phyloP scores from a whole-genome alignment of 2,113 vertebrate genomes.

The Xenus cinereus region DNA sequence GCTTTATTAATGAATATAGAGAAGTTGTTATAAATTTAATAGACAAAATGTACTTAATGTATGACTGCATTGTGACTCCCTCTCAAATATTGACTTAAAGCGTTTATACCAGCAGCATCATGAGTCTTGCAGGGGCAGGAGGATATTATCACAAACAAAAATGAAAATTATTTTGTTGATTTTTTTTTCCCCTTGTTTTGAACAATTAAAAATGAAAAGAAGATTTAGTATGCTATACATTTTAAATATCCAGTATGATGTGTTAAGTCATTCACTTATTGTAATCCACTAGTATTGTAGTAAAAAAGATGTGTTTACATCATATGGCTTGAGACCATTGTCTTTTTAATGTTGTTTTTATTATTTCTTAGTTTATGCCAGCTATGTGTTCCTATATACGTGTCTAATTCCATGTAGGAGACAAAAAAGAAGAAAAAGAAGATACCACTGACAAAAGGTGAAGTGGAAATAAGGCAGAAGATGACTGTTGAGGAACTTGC shows the following conservation, averaged over 20 bases:
- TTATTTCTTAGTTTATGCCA: neutral
- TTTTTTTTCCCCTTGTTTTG: neutral
- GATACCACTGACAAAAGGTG: slow-evolving; percentile 58
- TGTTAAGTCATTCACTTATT: neutral
- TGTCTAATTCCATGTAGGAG: slow-evolving; percentile 43
- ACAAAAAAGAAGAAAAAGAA: slow-evolving; percentile 38
- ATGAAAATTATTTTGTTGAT: neutral
- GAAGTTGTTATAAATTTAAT: neutral
- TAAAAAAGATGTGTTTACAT: neutral
- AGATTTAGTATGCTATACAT: neutral
- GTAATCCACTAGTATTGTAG: neutral
- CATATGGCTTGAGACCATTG: neutral
- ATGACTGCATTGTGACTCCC: neutral
- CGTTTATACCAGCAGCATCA: neutral
- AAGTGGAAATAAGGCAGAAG: slow-evolving; percentile 80
- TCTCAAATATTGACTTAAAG: neutral
- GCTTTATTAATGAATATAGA: neutral
- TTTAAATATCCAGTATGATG: neutral
- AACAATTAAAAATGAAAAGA: neutral
- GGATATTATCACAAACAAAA: neutral
- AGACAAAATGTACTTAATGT: neutral
- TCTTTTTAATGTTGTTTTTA: neutral
- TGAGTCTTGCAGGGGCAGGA: neutral
- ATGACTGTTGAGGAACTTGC: slow-evolving; percentile 84
- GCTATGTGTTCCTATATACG: neutral